A percentile compares a stretch with the other conserved stretches of the same genome.
Evolutionary conservation across 2,888 invertebrate genomes (phyloP).

Genomic region (Spodoptera littoralis): DNA sequence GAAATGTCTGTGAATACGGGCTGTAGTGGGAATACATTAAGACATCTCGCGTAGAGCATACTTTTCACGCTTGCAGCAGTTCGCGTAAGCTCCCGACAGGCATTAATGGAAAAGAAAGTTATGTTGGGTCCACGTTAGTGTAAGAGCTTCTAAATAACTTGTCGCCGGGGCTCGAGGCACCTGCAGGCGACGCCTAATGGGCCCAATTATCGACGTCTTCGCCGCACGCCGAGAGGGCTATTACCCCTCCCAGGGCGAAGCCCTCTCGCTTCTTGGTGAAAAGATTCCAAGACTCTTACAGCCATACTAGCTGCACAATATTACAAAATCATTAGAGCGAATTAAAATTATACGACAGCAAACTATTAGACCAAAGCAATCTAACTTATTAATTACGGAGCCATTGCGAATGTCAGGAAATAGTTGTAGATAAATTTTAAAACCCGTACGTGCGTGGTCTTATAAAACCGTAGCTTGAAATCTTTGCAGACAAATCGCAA

Average conservation of each 20-base stretch:
- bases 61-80: constrained; percentile 10
- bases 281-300: constrained; percentile 57
- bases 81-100: constrained; percentile 26
- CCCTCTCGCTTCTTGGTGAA: constrained; percentile 64
- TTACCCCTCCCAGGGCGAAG: constrained; percentile 69
- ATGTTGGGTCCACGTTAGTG: constrained; percentile 39
- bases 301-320: constrained; percentile 50
- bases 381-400: background rate
- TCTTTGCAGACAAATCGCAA: constrained; percentile 67
- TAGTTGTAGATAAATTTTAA: constrained; percentile 12
- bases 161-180: constrained; percentile 68
- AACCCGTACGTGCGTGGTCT: constrained; percentile 34
- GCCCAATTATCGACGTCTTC: constrained; percentile 80
- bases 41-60: constrained; percentile 1
- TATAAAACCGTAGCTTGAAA: constrained; percentile 46
- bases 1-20: too few species aligned
- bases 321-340: constrained; percentile 53
- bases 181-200: constrained; percentile 80
- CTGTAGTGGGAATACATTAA: background rate
- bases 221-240: constrained; percentile 74
- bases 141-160: constrained; percentile 71
- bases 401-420: background rate
- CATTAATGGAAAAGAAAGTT: constrained; percentile 45
- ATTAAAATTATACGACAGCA: constrained; percentile 10
- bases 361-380: background rate